Percentiles rank a stretch among this genome's conserved stretches.
Evolutionary conservation across 2,888 invertebrate genomes (phyloP).

Genomic region (Nomada ferruginata): DNA sequence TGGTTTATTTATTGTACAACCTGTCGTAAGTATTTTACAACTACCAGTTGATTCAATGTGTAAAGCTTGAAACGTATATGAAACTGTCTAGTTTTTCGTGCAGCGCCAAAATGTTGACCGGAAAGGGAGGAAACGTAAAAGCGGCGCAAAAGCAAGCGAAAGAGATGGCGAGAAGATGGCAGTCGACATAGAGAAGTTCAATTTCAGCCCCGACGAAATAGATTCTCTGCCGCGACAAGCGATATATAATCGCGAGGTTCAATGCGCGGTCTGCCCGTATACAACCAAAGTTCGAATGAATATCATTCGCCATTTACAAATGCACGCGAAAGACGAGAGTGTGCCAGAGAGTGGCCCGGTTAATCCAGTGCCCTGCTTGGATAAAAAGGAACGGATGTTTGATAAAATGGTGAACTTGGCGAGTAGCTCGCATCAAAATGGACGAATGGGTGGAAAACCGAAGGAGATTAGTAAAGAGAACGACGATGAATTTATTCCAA

Average conservation of each 20-base stretch:
- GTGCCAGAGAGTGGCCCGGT: slow-evolving; percentile 90
- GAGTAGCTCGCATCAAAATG: slow-evolving; percentile 87
- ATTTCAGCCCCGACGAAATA: slow-evolving; percentile 87
- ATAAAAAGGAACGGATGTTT: slow-evolving; percentile 91
- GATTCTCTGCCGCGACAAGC: slow-evolving; percentile 88
- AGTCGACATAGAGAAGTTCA: slow-evolving; percentile 74
- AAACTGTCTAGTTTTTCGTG: background rate
- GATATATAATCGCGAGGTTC: slow-evolving; percentile 87
- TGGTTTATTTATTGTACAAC: slow-evolving; percentile 85
- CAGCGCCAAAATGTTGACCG: slow-evolving; percentile 53
- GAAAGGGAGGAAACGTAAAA: slow-evolving; percentile 74
- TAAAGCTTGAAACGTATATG: background rate
- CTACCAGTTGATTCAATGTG: background rate
- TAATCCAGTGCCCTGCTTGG: slow-evolving; percentile 92
- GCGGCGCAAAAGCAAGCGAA: slow-evolving; percentile 56
- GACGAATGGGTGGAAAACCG: slow-evolving; percentile 82
- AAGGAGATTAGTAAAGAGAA: slow-evolving; percentile 68
- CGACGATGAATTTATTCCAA: slow-evolving; percentile 76
- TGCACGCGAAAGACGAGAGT: slow-evolving; percentile 87
- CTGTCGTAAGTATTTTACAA: slow-evolving; percentile 76
- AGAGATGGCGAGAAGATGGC: slow-evolving; percentile 68
- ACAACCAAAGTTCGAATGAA: slow-evolving; percentile 90
- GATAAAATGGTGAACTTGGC: slow-evolving; percentile 94
- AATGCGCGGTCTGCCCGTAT: slow-evolving; percentile 89
- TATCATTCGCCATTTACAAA: slow-evolving; percentile 89